Evolutionary conservation across 2,797 vertebrate genomes (phyloP), one percentile per base, ranked within the genome.

Genomic region (Danio jaintianensis): DNA sequence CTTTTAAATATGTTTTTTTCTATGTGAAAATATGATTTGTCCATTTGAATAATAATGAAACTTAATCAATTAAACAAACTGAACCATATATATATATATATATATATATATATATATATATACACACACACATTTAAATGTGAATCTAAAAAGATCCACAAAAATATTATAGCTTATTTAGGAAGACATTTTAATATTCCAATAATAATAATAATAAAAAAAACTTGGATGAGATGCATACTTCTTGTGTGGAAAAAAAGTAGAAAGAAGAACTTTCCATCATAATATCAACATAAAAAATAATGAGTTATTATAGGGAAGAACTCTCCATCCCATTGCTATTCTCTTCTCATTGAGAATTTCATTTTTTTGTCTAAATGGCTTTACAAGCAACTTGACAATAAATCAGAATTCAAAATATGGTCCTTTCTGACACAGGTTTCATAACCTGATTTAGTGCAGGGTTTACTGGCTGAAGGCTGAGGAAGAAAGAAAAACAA

Each of bases 371-470:
- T 52, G 53, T 79, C 22, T 79, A 86, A 78, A 86, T 86, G 82
- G 50, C 86, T 86, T 85, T 22, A 85, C 73, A 80, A 88, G 83
- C 63, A 70, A 52, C n/a, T 22, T 68, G 81, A 81, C 48, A 12
- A 29, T 90, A 90, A 89, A 89, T 91, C 85, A 86, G 58, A 82
- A 55, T 73, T 66, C 80, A 86, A 80, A 79, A 84, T 80, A 85
- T 72, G 56, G 68, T 20, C 59, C 13, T 71, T 59, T 67, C 67
- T 86, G 79, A 83, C 6, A 15, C 47, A 36, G 18, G 62, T 93
- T 91, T 86, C 79, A 86, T 84, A 91, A 91, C 78, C 45, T 84
- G 90, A 91, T 67, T 91, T 90, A 89, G 81, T 85, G 84, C 87
- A 83, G 67, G 77, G 43, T 4, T 29, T 40, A 63, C 75, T 87